A percentile compares a stretch with the other conserved stretches of the same genome.
These are phyloP conservation scores for Neolamprologus tretocephalus DNA, from an alignment of 2,113 vertebrate species.

Conservation along the genomic window DNA sequence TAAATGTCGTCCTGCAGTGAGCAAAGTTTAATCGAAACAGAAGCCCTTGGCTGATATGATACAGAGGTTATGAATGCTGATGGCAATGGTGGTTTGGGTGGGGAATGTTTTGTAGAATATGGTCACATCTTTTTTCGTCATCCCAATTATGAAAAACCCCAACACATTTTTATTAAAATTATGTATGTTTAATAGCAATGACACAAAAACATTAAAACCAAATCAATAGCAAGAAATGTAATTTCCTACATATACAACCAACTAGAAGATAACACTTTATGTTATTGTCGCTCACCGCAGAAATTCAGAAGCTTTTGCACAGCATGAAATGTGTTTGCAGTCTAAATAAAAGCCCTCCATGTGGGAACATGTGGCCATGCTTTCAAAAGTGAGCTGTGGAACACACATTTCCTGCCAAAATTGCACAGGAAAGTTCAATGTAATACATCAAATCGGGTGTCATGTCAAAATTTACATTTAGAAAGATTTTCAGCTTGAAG, in stretches of 20 bases:
- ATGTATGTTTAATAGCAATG: not conserved
- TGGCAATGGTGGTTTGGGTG: not conserved
- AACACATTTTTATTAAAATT: not conserved
- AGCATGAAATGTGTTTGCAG: not conserved
- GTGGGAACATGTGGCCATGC: not conserved
- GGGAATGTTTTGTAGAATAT: not conserved
- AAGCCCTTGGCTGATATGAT: constrained; percentile 26
- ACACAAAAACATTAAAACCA: not conserved
- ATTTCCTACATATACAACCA: not conserved
- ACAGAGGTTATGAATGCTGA: constrained; percentile 40
- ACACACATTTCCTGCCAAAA: not conserved
- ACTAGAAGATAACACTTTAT: not conserved
- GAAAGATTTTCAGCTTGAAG: not conserved
- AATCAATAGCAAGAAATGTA: not conserved
- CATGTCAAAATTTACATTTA: not conserved
- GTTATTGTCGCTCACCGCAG: not conserved
- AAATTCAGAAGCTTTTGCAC: not conserved
- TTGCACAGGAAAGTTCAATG: not conserved
- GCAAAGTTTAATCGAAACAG: constrained; percentile 62
- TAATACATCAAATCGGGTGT: not conserved
- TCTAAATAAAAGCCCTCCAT: not conserved
- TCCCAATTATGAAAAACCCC: not conserved
- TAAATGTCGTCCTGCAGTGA: constrained; percentile 48
- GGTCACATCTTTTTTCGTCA: not conserved
- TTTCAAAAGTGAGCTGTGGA: not conserved